Evolutionary conservation across 1,140 invertebrate species (phyloP), one percentile per base, ranked within the genome.

Genomic region (Drosophila pallidifrons): DNA sequence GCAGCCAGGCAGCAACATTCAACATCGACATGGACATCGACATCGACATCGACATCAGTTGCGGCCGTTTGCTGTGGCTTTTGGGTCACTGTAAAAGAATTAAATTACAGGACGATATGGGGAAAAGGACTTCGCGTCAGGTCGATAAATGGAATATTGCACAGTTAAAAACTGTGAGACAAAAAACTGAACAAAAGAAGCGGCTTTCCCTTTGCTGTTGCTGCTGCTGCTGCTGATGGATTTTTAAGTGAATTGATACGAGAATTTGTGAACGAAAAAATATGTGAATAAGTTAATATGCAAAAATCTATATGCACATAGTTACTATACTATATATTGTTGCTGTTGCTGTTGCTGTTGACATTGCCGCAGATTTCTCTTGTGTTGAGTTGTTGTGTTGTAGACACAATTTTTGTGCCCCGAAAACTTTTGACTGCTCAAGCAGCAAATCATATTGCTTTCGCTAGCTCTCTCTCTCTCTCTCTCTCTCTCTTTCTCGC

Each of bases 371-470:
- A 69, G 67, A 65, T 76, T 71, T 30, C 41, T 51, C 47, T 55
- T 77, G 8, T 7, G 35, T 1, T 38, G 35, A 10, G 35, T 38
- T 2, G 6, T 38, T 38, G n/a, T 70, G 64, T 43, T 75, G 59
- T 78, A 20, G 45, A 59, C 11, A 52, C 2, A 70, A 73, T 66
- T 66, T 60, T 77, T 68, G 69, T 67, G 69, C 63, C 55, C 63
- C 32, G 7, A 68, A 54, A 73, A 74, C 81, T 88, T 88, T 85
- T 89, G 83, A 88, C 85, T 89, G 77, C 85, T 83, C 83, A 81
- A 75, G 85, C 85, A 89, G 85, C 85, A 88, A 88, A 88, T 88
- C 81, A 88, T 88, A 88, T 89, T 89, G 77, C 77, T 47, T 57
- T 66, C 38, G 52, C 51, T 32, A 25, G 5, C 30, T 30, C 54